Evolutionary conservation across 2,113 vertebrate genomes (phyloP), one percentile per base, ranked within the genome.

Genomic region (Anoura caudifer): DNA sequence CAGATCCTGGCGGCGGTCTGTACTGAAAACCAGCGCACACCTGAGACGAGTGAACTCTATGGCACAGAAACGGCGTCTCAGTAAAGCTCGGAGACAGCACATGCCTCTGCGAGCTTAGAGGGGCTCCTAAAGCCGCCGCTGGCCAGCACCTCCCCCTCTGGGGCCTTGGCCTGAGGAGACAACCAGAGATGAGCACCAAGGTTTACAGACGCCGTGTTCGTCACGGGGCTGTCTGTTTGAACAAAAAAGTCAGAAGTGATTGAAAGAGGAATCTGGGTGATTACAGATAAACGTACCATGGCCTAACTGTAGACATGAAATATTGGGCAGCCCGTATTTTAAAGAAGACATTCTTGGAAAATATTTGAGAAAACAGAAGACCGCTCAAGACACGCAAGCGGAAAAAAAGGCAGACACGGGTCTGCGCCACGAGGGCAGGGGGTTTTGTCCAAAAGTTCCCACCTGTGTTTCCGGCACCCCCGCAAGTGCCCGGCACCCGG

Each of bases 281-380:
- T 20, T 7, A 36, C 33, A 65, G 20, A 45, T 20, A 76, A 70
- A 61, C 52, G 17, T 16, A 36, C 15, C 61, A 36, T 2, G n/a
- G 80, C 54, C 56, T 65, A 16, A 41, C 28, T 26, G 50, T 22
- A 33, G 24, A 63, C 36, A 33, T 54, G 54, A 84, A 76, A 26
- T 26, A n/a, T 6, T 38, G 15, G 19, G 4, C 33, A 41, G 47
- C 38, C 65, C 36, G 38, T 24, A 36, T 67, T 26, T 76, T 41
- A 31, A 45, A 38, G 50, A 82, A 54, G 15, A 33, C 54, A 41
- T n/a, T 73, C 54, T 91, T 43, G n/a, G 54, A 86, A 81, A 63
- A 75, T 86, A 65, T 22, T 93, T 73, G 61, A 36, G 59, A 76
- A 72, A 52, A 82, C 14, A 82, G 67, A 89, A 90, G 76, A 77